Evolutionary conservation across 2,797 vertebrate species (phyloP), one percentile per base, ranked within the genome.

Genomic region (Echeneis naucrates): DNA sequence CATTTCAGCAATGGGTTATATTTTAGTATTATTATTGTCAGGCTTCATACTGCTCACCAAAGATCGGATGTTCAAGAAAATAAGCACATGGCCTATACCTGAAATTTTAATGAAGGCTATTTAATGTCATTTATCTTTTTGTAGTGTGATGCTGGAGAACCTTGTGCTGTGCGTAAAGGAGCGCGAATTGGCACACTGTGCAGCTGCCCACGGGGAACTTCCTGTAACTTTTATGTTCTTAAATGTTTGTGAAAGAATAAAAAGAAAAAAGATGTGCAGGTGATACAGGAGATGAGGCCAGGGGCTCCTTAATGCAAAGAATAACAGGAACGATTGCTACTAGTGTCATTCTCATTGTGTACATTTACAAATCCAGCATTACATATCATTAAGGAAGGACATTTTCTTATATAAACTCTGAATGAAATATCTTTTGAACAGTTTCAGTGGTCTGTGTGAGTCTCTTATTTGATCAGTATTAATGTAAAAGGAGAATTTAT

Each of bases 91-190:
- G 40, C 2, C 1, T 17, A 4, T 4, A n/a, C 44, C 12, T 2
- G 7, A 12, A 58, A 33, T 53, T 51, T 52, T n/a, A n/a, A n/a
- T n/a, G n/a, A 4, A 27, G 33, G 8, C 2, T 27, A 55, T 5
- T 4, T 0, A 47, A 30, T 63, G 57, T 24, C 59, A 47, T 42
- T 21, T 69, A 5, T 68, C 13, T 4, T 83, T 80, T 8, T n/a
- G n/a, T 83, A 96, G 94, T 96, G 96, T 78, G 81, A 93, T 30
- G 92, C 89, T 0, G 67, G 95, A 11, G 91, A 96, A 60, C 89
- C 91, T 1, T 96, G 95, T 23, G 95, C 95, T 0, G 92, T 95
- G 68, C 90, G 94, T 77, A 94, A 92, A 85, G 95, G 95, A 0
- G 88, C 95, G 0, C 93, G 95, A 0, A 92, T 96, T 4, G 95